Conservation (phyloP, 1,140 invertebrate genomes). For the Dinothrombium tinctorium region DNA sequence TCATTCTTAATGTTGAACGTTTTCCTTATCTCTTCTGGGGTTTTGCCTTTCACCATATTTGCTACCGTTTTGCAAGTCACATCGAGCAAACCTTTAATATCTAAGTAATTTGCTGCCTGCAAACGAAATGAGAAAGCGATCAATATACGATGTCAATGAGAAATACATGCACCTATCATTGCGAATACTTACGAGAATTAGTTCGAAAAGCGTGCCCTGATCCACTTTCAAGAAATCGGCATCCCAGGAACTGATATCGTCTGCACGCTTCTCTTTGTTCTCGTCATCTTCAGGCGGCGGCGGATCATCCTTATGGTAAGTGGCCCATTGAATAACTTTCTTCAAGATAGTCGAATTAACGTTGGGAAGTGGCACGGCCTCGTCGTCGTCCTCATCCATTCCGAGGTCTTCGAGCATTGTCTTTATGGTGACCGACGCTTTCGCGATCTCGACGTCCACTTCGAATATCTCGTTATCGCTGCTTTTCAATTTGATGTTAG, state of each 20-base stretch:
- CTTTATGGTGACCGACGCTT: conserved; percentile 93
- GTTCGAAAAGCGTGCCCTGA: conserved; percentile 86
- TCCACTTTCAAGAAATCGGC: conserved; percentile 91
- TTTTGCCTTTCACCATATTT: conserved; percentile 96
- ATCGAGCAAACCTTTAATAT: conserved; percentile 46
- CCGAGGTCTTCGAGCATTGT: conserved; percentile 85
- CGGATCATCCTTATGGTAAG: conserved; percentile 73
- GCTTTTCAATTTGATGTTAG: conserved; percentile 73
- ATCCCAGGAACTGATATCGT: conserved; percentile 97
- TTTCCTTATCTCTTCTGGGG: conserved; percentile 93
- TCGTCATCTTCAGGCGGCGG: conserved; percentile 87
- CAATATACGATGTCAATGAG: neutral
- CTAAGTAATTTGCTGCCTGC: conserved; percentile 86
- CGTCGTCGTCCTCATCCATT: conserved; percentile 54
- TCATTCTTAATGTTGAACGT: conserved; percentile 89
- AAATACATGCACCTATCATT: conserved; percentile 4
- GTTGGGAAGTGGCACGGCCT: conserved; percentile 89
- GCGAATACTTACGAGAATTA: conserved; percentile 29
- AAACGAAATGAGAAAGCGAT: neutral
- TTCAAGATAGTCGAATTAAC: conserved; percentile 91
- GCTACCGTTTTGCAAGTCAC: conserved; percentile 36
- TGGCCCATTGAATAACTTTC: conserved; percentile 79
- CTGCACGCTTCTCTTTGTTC: conserved; percentile 90
- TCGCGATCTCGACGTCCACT: conserved; percentile 91
- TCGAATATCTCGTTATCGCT: conserved; percentile 91